Conservation (phyloP, 2,113 vertebrate species). For the Numida meleagris region DNA sequence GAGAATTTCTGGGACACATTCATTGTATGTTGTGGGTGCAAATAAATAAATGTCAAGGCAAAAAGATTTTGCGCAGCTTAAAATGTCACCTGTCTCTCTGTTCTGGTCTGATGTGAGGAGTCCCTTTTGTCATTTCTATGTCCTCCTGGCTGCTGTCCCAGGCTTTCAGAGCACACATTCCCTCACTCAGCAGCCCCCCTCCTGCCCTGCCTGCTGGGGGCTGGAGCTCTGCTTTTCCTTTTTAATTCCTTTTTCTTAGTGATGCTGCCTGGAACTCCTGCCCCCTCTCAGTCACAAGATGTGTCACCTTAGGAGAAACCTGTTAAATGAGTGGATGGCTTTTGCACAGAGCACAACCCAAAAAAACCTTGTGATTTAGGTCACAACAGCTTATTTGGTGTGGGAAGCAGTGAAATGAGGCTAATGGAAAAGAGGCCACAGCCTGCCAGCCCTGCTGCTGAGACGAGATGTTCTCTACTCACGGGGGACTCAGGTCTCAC, state of each 20-base stretch:
- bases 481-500: background rate
- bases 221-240: background rate
- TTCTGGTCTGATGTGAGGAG: background rate
- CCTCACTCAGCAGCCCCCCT: background rate
- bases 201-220: background rate
- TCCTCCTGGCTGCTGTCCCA: background rate
- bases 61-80: background rate
- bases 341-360: rapidly evolving
- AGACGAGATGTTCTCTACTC: background rate
- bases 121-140: background rate
- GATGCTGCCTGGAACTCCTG: background rate
- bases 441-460: background rate
- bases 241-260: background rate
- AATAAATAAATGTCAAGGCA: background rate
- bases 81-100: background rate
- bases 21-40: background rate
- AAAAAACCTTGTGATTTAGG: background rate
- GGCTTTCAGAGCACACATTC: background rate
- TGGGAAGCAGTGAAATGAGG: background rate
- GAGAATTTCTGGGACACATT: background rate
- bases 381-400: background rate
- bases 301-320: background rate
- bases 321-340: background rate
- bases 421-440: background rate
- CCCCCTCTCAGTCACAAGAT: background rate